Conservation (phyloP, 2,888 invertebrate genomes). For the Drosophila aldrichi region DNA sequence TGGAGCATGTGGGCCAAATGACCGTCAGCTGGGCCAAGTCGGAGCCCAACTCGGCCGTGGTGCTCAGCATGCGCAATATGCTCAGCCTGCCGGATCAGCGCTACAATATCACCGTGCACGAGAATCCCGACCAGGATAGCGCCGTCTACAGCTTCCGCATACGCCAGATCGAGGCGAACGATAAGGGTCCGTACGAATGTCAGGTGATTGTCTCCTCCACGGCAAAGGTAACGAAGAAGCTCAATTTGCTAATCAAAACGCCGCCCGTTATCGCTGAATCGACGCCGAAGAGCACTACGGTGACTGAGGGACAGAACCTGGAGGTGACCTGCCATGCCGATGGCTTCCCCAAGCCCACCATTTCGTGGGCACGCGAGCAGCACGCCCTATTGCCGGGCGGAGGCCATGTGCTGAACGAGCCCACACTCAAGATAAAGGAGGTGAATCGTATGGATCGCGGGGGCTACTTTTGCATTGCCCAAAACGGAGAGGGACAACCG, state of each 20-base stretch:
- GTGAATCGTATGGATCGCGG: slow-evolving; percentile 84
- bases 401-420: slow-evolving; percentile 78
- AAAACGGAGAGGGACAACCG: slow-evolving; percentile 83
- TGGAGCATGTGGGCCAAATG: slow-evolving; percentile 81
- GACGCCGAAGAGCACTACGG: slow-evolving; percentile 76
- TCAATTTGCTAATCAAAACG: slow-evolving; percentile 83
- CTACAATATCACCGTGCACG: slow-evolving; percentile 76
- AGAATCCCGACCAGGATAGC: slow-evolving; percentile 66
- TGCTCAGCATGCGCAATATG: slow-evolving; percentile 81
- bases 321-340: slow-evolving; percentile 89
- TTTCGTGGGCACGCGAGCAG: slow-evolving; percentile 89
- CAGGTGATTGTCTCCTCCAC: slow-evolving; percentile 83
- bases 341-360: slow-evolving; percentile 91
- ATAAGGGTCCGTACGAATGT: slow-evolving; percentile 84
- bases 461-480: slow-evolving; percentile 84
- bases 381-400: slow-evolving; percentile 86
- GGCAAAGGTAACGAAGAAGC: slow-evolving; percentile 78
- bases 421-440: slow-evolving; percentile 76
- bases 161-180: slow-evolving; percentile 80
- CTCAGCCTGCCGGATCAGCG: slow-evolving; percentile 82
- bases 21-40: slow-evolving; percentile 84
- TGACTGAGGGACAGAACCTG: slow-evolving; percentile 81
- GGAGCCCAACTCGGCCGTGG: slow-evolving; percentile 75
- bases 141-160: slow-evolving; percentile 83
- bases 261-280: slow-evolving; percentile 82